A percentile compares a stretch with the other conserved stretches of the same genome.
These are phyloP conservation scores for Panthera tigris DNA, from an alignment of 2,113 vertebrate genomes.

Conservation along the genomic window DNA sequence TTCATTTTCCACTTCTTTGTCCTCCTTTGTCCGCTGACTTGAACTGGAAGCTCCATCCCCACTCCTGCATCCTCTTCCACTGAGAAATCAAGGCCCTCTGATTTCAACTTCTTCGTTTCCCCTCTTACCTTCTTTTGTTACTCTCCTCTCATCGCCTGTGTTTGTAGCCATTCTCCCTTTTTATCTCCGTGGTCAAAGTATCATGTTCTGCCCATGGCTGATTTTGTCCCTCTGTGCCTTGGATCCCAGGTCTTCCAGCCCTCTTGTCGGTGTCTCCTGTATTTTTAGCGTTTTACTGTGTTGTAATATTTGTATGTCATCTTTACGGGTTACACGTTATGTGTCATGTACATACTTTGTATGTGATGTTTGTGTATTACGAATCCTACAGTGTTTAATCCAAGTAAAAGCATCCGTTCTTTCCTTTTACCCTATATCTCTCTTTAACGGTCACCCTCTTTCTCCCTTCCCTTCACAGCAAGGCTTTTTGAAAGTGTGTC, in stretches of 20 bases:
- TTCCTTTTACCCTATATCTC: background rate
- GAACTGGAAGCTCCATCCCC: background rate
- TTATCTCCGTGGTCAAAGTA: background rate
- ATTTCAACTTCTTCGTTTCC: background rate
- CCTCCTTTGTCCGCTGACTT: background rate
- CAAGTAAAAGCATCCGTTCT: background rate
- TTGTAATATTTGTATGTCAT: background rate
- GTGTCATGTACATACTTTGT: background rate
- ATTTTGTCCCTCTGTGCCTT: conserved; percentile 27
- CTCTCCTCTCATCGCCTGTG: background rate
- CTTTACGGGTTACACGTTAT: background rate
- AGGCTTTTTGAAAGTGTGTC: background rate
- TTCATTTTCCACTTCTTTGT: background rate
- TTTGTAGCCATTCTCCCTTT: background rate
- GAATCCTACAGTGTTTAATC: background rate
- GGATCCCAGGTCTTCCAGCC: background rate
- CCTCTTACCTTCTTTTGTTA: background rate
- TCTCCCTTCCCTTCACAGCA: background rate
- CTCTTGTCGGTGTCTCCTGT: background rate
- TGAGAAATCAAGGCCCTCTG: background rate
- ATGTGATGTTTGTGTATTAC: background rate
- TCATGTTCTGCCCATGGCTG: background rate
- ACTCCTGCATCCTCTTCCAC: background rate
- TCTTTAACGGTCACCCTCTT: background rate
- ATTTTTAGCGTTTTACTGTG: background rate